These are phyloP conservation scores for Cynodonichthys magdalenae DNA, from an alignment of 2,797 vertebrate species.

Conservation along the genomic window DNA sequence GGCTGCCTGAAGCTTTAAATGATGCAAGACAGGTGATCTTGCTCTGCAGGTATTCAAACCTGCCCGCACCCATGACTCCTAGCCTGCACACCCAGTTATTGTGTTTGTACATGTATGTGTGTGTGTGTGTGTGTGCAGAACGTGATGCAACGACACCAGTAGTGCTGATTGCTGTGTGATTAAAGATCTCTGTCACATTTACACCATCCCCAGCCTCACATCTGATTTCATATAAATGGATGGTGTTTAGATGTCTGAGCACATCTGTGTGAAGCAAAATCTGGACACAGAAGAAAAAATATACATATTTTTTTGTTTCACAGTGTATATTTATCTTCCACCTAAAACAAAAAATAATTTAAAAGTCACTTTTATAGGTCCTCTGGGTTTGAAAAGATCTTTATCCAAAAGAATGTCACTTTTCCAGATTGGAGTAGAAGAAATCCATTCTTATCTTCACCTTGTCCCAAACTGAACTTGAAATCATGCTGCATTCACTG, in stretches of 20 bases:
- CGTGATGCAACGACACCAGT: conserved; percentile 61
- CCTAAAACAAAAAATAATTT: too few relatives aligned
- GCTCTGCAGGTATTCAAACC: conserved; percentile 70
- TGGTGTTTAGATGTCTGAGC: conserved; percentile 15
- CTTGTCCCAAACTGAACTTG: too few relatives aligned
- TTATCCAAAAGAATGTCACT: too few relatives aligned
- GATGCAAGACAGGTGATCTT: conserved; percentile 69
- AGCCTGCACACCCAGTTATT: conserved; percentile 30
- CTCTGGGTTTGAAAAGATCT: too few relatives aligned
- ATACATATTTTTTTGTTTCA: too few relatives aligned
- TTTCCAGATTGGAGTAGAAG: too few relatives aligned
- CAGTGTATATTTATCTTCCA: too few relatives aligned
- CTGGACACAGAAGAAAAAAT: too few relatives aligned
- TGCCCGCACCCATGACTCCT: conserved; percentile 52
- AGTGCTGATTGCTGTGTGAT: conserved; percentile 55
- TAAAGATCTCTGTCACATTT: conserved; percentile 41
- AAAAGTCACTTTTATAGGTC: too few relatives aligned
- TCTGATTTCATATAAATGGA: conserved; percentile 17
- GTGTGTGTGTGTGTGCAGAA: conserved; percentile 15
- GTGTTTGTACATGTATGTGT: conserved; percentile 43
- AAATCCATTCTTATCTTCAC: too few relatives aligned
- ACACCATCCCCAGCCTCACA: conserved; percentile 29
- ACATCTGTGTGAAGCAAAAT: neutral
- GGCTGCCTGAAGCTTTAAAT: conserved; percentile 56
- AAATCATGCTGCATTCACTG: too few relatives aligned